Base-by-base conservation (phyloP, 2,797 vertebrate genomes). In the Neoniphon sammara region DNA sequence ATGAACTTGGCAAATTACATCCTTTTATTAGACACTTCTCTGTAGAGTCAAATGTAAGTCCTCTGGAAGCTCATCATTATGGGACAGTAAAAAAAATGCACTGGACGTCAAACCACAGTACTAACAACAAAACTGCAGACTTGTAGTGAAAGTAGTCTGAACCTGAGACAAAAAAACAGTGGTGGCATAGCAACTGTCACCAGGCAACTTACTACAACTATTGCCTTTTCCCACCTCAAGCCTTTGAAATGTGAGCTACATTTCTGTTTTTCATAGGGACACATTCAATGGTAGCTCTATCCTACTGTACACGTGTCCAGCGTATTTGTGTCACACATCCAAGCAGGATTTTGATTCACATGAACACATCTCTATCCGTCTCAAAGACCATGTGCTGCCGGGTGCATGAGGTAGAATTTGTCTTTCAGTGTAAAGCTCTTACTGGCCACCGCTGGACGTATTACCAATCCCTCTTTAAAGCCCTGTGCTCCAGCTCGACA, bases 101-200 rank as follows among this genome's bases (percentile, higher is more conserved):
- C 54, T 42, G 5, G 14, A 31, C 46, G 20, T 61, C 12, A 27
- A 42, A 12, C 54, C 14, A 2, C 25, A 27, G 31, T 21, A 61
- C n/a, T 47, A 75, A 70, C 50, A 66, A 58, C 18, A 6, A 5
- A 31, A 59, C 25, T 60, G 7, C 17, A 58, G 39, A 63, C 25
- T 25, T 49, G 20, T 68, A 39, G 21, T 74, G 57, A 63, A 54
- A 21, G 23, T 50, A 2, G 6, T 60, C n/a, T 55, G 20, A 58
- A 17, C 12, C 58, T 50, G 31, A 56, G 8, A 49, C 66, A 36
- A 57, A 59, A 83, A 66, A 75, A 49, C 52, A 55, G 54, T 30
- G 30, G 64, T 81, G 74, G 25, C 84, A 76, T 83, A 75, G 86
- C 86, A 88, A 89, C 87, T 47, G 70, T 89, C 73, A 64, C 74